Conservation (phyloP, 2,113 vertebrate species). For the Ptilorrhoa leucosticta region DNA sequence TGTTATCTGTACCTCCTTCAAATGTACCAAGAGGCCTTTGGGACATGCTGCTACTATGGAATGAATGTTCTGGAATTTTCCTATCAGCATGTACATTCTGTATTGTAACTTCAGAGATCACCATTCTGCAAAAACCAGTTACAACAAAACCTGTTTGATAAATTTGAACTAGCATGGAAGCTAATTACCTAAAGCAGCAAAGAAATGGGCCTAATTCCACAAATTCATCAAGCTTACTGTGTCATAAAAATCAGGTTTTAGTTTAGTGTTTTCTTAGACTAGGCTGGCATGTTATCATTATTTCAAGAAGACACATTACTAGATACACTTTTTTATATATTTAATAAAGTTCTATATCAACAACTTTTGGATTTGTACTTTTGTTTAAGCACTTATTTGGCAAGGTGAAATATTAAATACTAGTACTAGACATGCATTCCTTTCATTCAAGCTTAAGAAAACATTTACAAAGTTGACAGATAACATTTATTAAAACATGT, state of each 20-base stretch:
- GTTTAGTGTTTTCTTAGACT: background rate
- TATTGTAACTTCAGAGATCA: background rate
- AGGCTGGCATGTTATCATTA: background rate
- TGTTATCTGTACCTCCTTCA: background rate
- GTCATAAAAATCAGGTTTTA: background rate
- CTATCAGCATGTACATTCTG: background rate
- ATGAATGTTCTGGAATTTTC: background rate
- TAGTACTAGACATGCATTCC: slow-evolving; percentile 48
- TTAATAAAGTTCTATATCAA: slow-evolving; percentile 54
- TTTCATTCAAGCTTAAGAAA: slow-evolving; percentile 65
- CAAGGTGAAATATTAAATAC: slow-evolving; percentile 63
- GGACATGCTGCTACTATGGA: background rate
- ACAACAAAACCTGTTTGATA: background rate
- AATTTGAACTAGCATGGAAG: background rate
- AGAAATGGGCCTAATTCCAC: background rate
- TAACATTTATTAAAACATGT: slow-evolving; percentile 86
- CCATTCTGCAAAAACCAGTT: background rate
- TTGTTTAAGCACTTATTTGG: slow-evolving; percentile 42
- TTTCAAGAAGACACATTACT: slow-evolving; percentile 42
- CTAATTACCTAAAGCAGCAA: background rate
- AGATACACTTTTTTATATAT: slow-evolving; percentile 26
- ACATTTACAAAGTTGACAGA: slow-evolving; percentile 73
- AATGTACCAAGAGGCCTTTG: background rate
- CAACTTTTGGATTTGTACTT: slow-evolving; percentile 30
- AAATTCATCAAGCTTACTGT: background rate